Evolutionary conservation across 1,140 invertebrate genomes (phyloP).

Genomic region (Maconellicoccus hirsutus): DNA sequence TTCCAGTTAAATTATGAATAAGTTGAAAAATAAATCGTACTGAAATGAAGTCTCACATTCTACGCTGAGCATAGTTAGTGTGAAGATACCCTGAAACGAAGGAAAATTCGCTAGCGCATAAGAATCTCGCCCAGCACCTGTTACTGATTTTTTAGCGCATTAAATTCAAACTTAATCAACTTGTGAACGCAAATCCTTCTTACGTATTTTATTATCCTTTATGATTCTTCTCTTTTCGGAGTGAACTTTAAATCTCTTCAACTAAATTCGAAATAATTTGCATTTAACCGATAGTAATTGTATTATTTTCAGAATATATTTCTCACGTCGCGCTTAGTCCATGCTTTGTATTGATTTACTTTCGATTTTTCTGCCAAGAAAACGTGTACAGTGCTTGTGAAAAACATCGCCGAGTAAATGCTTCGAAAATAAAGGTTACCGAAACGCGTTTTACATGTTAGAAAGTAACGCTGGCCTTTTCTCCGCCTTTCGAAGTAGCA

Average conservation of each 20-base stretch:
- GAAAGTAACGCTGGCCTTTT: background rate
- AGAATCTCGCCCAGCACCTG: conserved; percentile 6
- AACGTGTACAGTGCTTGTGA: background rate
- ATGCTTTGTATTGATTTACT: background rate
- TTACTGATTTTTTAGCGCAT: background rate
- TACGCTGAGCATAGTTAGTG: background rate
- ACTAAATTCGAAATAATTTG: background rate
- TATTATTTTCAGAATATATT: background rate
- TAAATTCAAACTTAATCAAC: conserved; percentile 5
- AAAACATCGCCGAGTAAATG: background rate
- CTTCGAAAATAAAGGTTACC: background rate
- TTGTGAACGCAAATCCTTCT: conserved; percentile 3
- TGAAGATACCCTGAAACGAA: background rate
- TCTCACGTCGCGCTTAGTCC: background rate
- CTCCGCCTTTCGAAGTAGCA: background rate
- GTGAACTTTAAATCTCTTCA: background rate
- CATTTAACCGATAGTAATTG: background rate
- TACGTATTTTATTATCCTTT: conserved; percentile 9
- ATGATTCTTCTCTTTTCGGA: background rate
- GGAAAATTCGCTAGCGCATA: background rate
- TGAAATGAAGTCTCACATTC: background rate
- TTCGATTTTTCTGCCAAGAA: background rate
- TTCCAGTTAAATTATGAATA: too few species aligned
- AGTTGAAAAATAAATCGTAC: too few species aligned
- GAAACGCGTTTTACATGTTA: background rate